Conservation (phyloP, 1,140 invertebrate species). For the Rhizoglyphus robini region DNA sequence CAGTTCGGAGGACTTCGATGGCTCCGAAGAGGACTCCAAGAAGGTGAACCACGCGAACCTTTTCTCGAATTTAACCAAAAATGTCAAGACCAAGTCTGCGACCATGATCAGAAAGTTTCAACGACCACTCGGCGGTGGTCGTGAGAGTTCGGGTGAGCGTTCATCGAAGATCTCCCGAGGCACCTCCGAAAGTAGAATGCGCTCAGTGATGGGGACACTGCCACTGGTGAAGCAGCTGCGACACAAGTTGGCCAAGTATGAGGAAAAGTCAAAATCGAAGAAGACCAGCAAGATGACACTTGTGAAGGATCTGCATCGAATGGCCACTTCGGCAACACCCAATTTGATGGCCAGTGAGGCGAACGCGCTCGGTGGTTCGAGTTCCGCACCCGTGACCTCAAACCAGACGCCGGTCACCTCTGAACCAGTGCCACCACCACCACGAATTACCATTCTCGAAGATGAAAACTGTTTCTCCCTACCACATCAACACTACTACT, state of each 20-base stretch:
- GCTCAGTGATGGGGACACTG: background rate
- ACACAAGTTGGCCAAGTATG: background rate
- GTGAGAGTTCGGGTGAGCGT: background rate
- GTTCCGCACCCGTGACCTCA: background rate
- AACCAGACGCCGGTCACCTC: background rate
- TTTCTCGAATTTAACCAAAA: background rate
- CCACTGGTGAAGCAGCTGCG: background rate
- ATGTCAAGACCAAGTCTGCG: background rate
- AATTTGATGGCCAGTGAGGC: background rate
- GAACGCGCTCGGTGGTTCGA: background rate
- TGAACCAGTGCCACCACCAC: background rate
- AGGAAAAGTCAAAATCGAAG: background rate
- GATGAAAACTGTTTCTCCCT: conserved; percentile 12
- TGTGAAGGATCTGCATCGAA: background rate
- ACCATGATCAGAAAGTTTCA: background rate
- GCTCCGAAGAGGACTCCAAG: background rate
- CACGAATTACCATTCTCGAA: background rate
- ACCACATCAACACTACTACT: conserved; percentile 18
- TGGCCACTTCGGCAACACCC: background rate
- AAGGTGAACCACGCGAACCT: background rate
- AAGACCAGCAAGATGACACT: background rate
- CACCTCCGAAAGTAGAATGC: background rate
- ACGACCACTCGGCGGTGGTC: background rate
- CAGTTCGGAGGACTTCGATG: background rate
- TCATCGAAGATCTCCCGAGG: background rate